Evolutionary conservation across 2,797 vertebrate genomes (phyloP).

Genomic region (Hypotaenidia okinawae): DNA sequence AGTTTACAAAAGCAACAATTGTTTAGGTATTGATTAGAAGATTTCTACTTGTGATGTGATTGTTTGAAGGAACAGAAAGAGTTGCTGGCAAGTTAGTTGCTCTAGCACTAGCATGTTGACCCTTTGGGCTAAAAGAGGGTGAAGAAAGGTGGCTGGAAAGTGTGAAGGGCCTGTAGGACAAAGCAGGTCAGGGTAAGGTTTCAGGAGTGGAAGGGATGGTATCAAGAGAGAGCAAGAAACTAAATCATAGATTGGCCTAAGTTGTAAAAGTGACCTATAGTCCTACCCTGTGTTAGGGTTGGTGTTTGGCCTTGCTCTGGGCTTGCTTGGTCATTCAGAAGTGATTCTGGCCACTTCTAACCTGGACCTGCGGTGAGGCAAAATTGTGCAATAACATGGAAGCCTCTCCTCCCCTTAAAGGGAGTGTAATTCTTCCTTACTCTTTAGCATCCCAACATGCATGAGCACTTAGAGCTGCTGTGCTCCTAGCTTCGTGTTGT

Average conservation of each 20-base stretch:
- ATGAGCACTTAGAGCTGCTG: not conserved
- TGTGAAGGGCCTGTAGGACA: not conserved
- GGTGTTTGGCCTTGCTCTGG: not conserved
- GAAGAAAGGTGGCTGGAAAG: not conserved
- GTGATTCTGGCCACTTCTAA: not conserved
- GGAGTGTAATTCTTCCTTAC: not conserved
- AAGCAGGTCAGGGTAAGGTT: not conserved
- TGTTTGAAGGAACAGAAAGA: not conserved
- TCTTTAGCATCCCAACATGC: not conserved
- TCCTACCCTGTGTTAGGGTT: not conserved
- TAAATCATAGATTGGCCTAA: not conserved
- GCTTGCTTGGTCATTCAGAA: not conserved
- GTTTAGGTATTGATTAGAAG: not conserved
- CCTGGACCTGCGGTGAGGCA: not conserved
- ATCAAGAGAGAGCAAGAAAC: not conserved
- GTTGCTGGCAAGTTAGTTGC: not conserved
- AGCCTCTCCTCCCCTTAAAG: not conserved
- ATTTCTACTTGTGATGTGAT: not conserved
- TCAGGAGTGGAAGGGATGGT: not conserved
- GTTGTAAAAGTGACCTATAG: not conserved
- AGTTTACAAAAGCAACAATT: not conserved
- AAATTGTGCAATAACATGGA: not conserved
- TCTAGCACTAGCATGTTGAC: not conserved
- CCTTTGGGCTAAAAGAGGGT: not conserved
- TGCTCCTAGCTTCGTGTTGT: not conserved